phyloP scores from a whole-genome alignment of 1,140 invertebrate genomes.

The Hermetia illucens region DNA sequence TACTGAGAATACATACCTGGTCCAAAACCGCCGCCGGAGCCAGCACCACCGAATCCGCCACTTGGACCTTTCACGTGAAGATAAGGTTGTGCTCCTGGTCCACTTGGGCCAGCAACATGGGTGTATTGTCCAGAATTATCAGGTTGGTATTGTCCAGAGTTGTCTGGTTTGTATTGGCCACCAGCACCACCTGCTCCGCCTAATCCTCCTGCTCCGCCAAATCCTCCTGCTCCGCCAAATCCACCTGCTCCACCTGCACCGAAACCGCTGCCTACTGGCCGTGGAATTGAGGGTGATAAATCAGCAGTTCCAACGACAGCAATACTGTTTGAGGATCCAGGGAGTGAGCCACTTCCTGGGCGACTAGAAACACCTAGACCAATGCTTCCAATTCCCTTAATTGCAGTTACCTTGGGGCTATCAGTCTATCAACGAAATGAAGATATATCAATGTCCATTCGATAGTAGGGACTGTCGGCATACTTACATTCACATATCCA shows the following conservation, averaged over 20 bases:
- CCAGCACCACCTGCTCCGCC: conserved; percentile 5
- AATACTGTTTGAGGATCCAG: not conserved
- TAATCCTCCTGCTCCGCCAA: conserved; percentile 8
- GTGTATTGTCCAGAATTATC: not conserved
- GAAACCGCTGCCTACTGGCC: too few relatives aligned
- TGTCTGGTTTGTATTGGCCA: not conserved
- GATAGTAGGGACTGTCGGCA: too few relatives aligned
- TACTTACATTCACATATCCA: not conserved
- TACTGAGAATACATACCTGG: conserved; percentile 17
- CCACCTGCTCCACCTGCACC: conserved; percentile 11
- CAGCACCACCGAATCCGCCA: conserved; percentile 14
- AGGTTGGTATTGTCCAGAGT: conserved; percentile 1
- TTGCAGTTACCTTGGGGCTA: too few relatives aligned
- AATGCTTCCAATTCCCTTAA: too few relatives aligned
- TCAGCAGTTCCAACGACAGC: not conserved
- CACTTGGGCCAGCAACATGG: conserved; percentile 6
- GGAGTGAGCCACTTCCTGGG: too few relatives aligned
- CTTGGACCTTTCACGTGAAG: conserved; percentile 1
- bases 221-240: conserved; percentile 7
- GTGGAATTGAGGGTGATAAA: too few relatives aligned
- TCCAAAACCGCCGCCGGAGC: conserved; percentile 22
- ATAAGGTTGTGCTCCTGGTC: conserved; percentile 14
- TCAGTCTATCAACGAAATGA: too few relatives aligned
- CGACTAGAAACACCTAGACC: too few relatives aligned
- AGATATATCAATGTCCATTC: too few relatives aligned